A percentile compares a stretch with the other conserved stretches of the same genome.
phyloP scores from a whole-genome alignment of 2,888 invertebrate species.

The Adineta ricciae region DNA sequence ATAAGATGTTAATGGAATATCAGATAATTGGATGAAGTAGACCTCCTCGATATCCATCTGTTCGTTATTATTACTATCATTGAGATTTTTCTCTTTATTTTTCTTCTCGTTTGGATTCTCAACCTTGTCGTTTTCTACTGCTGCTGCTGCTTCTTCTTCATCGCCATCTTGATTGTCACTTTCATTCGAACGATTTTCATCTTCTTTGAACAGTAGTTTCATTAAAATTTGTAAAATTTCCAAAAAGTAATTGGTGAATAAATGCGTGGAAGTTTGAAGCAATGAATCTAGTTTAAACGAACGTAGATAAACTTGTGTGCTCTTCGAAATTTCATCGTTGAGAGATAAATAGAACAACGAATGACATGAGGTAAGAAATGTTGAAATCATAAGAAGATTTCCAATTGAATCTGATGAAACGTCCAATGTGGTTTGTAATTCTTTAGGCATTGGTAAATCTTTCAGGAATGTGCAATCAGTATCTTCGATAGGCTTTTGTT shows the following conservation, averaged over 20 bases:
- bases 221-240: constrained; percentile 3
- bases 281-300: neutral
- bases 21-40: neutral
- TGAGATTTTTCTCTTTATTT: neutral
- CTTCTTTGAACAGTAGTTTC: constrained; percentile 16
- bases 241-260: neutral
- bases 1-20: neutral
- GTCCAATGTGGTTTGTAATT: neutral
- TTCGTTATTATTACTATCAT: neutral
- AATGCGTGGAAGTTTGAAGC: neutral
- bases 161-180: neutral
- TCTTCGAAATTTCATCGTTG: neutral
- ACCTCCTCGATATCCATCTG: neutral
- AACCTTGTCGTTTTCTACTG: neutral
- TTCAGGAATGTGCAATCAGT: neutral
- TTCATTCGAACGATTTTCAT: neutral
- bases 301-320: neutral
- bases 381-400: neutral
- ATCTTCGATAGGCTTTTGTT: constrained; percentile 6
- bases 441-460: neutral
- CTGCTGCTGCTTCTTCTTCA: neutral
- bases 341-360: neutral
- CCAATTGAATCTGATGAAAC: neutral
- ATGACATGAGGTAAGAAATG: constrained; percentile 13
- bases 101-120: neutral